These are phyloP conservation scores for Nerophis lumbriciformis DNA, from an alignment of 2,113 vertebrate species.

Conservation along the genomic window DNA sequence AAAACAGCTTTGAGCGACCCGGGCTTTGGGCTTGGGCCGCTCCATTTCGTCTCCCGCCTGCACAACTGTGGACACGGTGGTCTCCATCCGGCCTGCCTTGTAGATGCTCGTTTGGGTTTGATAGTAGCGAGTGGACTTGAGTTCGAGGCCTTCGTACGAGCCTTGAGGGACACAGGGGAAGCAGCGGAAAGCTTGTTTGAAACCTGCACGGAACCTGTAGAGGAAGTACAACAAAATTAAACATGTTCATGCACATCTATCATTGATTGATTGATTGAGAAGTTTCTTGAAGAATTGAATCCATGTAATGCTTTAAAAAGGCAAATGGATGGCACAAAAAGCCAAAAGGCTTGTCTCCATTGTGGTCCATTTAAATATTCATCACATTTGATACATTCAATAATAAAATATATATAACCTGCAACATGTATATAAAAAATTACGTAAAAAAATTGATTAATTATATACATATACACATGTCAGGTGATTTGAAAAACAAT, in stretches of 20 bases:
- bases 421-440: no score
- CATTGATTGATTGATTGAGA: no score
- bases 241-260: background rate
- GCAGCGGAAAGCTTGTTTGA: slow-evolving; percentile 87
- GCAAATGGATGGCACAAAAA: no score
- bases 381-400: no score
- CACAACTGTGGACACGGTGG: slow-evolving; percentile 76
- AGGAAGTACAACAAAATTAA: background rate
- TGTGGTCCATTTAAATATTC: no score
- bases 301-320: no score
- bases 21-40: slow-evolving; percentile 49
- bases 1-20: slow-evolving; percentile 62
- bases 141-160: slow-evolving; percentile 87
- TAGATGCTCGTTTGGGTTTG: slow-evolving; percentile 90
- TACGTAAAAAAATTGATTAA: no score
- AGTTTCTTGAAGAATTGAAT: no score
- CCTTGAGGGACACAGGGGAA: slow-evolving; percentile 78
- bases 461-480: no score
- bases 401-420: no score
- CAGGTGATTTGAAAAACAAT: no score
- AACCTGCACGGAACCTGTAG: slow-evolving; percentile 88
- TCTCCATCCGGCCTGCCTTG: slow-evolving; percentile 89
- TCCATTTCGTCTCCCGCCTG: slow-evolving; percentile 67
- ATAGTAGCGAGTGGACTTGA: slow-evolving; percentile 86
- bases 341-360: no score